A percentile compares a stretch with the other conserved stretches of the same genome.
phyloP scores from a whole-genome alignment of 2,797 vertebrate species.

The Peromyscus nudipes region DNA sequence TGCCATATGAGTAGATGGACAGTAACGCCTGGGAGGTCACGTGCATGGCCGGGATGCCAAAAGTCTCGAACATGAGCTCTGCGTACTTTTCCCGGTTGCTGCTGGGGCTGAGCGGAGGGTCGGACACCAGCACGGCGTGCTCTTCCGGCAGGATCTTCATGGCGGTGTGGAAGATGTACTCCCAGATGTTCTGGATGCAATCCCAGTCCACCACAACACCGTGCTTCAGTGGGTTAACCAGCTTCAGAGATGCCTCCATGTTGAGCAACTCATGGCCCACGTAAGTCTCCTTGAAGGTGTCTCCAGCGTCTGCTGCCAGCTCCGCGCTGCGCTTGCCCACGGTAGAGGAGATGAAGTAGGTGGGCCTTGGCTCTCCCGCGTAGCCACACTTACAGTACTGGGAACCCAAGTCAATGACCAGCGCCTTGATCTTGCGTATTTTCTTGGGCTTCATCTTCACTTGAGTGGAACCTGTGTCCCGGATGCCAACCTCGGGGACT shows the following conservation, averaged over 20 bases:
- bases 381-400: conserved; percentile 85
- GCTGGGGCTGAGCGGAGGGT: conserved; percentile 81
- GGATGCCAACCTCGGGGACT: neutral
- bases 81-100: conserved; percentile 83
- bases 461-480: neutral
- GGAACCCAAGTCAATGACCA: conserved; percentile 85
- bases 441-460: conserved; percentile 70
- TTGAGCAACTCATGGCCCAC: conserved; percentile 80
- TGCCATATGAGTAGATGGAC: conserved; percentile 85
- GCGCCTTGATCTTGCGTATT: conserved; percentile 77
- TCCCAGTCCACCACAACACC: conserved; percentile 84
- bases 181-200: conserved; percentile 82
- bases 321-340: conserved; percentile 68
- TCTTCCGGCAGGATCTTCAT: conserved; percentile 80
- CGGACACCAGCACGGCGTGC: conserved; percentile 82
- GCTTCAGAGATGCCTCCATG: conserved; percentile 65
- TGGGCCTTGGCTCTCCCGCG: conserved; percentile 75
- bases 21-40: conserved; percentile 81
- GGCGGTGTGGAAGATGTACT: conserved; percentile 82
- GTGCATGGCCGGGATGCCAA: conserved; percentile 81
- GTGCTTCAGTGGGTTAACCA: conserved; percentile 76
- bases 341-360: conserved; percentile 82
- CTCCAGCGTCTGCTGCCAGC: neutral
- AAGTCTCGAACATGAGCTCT: conserved; percentile 84
- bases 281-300: conserved; percentile 76